These are phyloP conservation scores for Bos taurus DNA, from an alignment of 2,113 vertebrate genomes.

Conservation along the genomic window ARS-UCD2.0 NC_037348.1:42250001-42250500, in stretches of 20 bases:
- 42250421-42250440: neutral
- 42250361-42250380: neutral
- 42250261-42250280: neutral
- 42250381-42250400: conserved; percentile 20
- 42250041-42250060: conserved; percentile 1
- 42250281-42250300: neutral
- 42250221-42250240: neutral
- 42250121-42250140: conserved; percentile 29
- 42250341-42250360: neutral
- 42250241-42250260: neutral
- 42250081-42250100: neutral
- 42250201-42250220: neutral
- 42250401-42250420: neutral
- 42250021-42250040: conserved; percentile 28
- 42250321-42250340: neutral
- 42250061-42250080: conserved; percentile 52
- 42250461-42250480: neutral
- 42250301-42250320: neutral
- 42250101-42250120: neutral
- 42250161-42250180: neutral
- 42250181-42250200: neutral
- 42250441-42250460: neutral
- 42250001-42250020: conserved; percentile 45
- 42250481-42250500: neutral
- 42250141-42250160: conserved; percentile 21